Conservation (phyloP, 2,797 vertebrate genomes). For the Hippocampus kuda region DNA sequence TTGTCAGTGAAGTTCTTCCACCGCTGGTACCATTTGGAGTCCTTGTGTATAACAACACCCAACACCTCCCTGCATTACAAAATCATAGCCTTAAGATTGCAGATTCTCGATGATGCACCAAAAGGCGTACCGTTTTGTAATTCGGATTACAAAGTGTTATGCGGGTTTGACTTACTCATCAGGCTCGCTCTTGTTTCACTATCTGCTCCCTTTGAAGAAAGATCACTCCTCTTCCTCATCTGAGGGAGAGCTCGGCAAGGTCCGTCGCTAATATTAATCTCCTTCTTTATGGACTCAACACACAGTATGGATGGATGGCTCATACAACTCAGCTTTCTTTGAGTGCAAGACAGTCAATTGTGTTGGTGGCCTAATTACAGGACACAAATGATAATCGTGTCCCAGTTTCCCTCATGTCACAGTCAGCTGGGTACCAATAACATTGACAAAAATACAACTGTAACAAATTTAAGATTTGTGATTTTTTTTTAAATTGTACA, state of each 20-base stretch:
- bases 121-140: background rate
- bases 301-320: slow-evolving; percentile 56
- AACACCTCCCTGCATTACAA: slow-evolving; percentile 69
- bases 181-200: slow-evolving; percentile 70
- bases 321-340: background rate
- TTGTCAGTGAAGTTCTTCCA: slow-evolving; percentile 96
- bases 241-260: slow-evolving; percentile 78
- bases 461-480: no score
- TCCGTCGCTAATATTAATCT: slow-evolving; percentile 77
- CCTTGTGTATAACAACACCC: slow-evolving; percentile 85
- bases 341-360: background rate
- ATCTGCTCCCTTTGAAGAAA: slow-evolving; percentile 66
- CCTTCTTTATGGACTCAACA: slow-evolving; percentile 81
- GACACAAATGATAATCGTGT: background rate
- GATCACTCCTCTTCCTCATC: slow-evolving; percentile 82
- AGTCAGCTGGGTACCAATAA: slow-evolving; percentile 1
- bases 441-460: no score
- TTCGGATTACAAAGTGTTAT: slow-evolving; percentile 14
- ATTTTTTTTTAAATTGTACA: no score
- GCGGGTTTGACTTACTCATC: slow-evolving; percentile 73
- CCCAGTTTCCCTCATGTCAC: background rate
- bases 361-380: background rate
- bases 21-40: slow-evolving; percentile 90
- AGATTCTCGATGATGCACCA: background rate
- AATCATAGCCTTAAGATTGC: background rate